These are phyloP conservation scores for Epinephelus lanceolatus DNA, from an alignment of 2,113 vertebrate genomes.

Conservation along the genomic window DNA sequence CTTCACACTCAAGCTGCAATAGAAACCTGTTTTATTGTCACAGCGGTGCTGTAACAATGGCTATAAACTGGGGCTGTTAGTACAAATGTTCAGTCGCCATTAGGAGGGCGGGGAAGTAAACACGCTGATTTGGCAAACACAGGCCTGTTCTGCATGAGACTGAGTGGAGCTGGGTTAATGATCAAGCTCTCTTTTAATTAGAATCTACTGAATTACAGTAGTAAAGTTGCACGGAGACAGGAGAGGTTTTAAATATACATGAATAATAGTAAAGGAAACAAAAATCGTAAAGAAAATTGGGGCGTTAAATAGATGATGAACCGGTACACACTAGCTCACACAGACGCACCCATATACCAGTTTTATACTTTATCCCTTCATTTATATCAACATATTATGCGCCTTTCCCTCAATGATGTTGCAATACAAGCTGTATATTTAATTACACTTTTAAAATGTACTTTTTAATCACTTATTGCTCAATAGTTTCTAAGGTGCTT, in stretches of 20 bases:
- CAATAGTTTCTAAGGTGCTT: neutral
- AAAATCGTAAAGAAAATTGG: neutral
- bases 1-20: slow-evolving; percentile 41
- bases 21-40: slow-evolving; percentile 64
- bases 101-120: slow-evolving; percentile 38
- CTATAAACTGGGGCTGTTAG: slow-evolving; percentile 53
- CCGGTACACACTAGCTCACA: neutral
- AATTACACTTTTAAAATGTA: neutral
- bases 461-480: neutral
- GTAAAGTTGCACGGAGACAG: neutral
- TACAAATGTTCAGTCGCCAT: slow-evolving; percentile 49
- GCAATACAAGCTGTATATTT: neutral
- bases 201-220: neutral
- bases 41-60: slow-evolving; percentile 20
- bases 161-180: slow-evolving; percentile 1
- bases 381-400: neutral
- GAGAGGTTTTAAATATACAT: neutral
- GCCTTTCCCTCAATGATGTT: neutral
- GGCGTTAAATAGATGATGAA: neutral
- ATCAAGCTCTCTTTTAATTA: slow-evolving; percentile 8
- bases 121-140: slow-evolving; percentile 15
- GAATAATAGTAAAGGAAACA: neutral
- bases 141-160: slow-evolving; percentile 16
- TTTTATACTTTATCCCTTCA: neutral
- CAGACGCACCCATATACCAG: neutral